phyloP scores from a whole-genome alignment of 35 echinoderm and acorn worm genomes.

The Patiria miniata region DNA sequence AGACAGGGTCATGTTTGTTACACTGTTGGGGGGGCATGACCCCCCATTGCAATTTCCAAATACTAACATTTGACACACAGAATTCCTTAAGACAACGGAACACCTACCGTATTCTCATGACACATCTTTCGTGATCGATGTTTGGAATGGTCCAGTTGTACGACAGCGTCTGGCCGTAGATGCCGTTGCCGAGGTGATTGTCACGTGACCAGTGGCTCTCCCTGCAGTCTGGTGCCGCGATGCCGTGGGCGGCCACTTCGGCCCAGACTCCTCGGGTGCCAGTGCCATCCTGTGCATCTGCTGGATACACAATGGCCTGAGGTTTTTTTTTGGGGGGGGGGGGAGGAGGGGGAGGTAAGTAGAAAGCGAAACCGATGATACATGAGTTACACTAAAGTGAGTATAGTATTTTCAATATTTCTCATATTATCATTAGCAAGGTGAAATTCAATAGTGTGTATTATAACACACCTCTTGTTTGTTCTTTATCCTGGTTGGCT shows the following conservation, averaged over 20 bases:
- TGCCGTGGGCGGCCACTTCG: conserved; percentile 66
- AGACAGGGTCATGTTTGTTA: no score
- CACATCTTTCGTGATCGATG: conserved; percentile 84
- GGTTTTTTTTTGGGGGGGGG: not conserved
- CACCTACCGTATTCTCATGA: conserved; percentile 79
- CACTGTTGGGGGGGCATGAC: no score
- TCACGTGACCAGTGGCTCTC: conserved; percentile 89
- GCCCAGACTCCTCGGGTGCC: conserved; percentile 76
- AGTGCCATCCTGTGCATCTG: conserved; percentile 53
- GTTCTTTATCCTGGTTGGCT: no score
- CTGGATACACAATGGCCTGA: conserved; percentile 1
- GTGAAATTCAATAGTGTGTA: no score
- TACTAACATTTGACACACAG: no score
- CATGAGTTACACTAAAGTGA: no score
- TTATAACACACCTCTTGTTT: no score
- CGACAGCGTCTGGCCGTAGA: conserved; percentile 72
- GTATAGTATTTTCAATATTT: no score
- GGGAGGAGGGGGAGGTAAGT: no score
- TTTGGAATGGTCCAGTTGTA: conserved; percentile 95
- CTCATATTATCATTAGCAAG: no score
- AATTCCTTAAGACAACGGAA: not conserved
- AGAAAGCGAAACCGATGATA: no score
- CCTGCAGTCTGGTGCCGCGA: conserved; percentile 79
- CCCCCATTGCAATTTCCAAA: no score
- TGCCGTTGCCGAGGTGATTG: conserved; percentile 95